A percentile compares a stretch with the other conserved stretches of the same genome.
phyloP scores from a whole-genome alignment of 2,113 vertebrate genomes.

The Grammomys surdaster region DNA sequence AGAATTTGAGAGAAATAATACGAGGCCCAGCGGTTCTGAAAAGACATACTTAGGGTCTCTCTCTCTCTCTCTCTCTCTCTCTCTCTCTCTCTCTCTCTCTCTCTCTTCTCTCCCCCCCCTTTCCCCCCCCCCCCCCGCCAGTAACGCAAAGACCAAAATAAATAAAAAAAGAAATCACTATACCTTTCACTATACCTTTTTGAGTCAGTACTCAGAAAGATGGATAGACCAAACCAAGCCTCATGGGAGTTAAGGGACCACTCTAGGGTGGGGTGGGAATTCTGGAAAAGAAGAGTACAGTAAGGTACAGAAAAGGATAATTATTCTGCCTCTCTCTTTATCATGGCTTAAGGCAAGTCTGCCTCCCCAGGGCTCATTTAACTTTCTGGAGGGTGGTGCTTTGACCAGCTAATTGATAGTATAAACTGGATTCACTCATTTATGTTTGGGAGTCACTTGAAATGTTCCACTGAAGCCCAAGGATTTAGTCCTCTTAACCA shows the following conservation, averaged over 20 bases:
- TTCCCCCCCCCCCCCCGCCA: not conserved
- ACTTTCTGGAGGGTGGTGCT: not conserved
- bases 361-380: not conserved
- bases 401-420: not conserved
- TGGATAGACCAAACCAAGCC: not conserved
- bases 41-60: not conserved
- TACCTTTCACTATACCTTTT: not conserved
- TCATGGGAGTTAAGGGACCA: too few species aligned
- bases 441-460: not conserved
- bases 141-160: not conserved
- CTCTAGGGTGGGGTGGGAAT: not conserved
- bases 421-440: not conserved
- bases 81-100: not conserved
- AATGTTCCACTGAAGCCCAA: not conserved
- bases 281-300: not conserved
- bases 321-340: not conserved
- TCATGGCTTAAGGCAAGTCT: too few species aligned
- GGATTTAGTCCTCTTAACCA: not conserved
- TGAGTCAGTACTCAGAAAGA: not conserved
- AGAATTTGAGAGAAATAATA: not conserved
- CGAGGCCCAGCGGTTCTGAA: not conserved
- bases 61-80: not conserved
- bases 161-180: not conserved
- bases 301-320: not conserved
- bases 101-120: not conserved